Conservation (phyloP, 2,113 vertebrate species). For the Leptocoma aspasia region DNA sequence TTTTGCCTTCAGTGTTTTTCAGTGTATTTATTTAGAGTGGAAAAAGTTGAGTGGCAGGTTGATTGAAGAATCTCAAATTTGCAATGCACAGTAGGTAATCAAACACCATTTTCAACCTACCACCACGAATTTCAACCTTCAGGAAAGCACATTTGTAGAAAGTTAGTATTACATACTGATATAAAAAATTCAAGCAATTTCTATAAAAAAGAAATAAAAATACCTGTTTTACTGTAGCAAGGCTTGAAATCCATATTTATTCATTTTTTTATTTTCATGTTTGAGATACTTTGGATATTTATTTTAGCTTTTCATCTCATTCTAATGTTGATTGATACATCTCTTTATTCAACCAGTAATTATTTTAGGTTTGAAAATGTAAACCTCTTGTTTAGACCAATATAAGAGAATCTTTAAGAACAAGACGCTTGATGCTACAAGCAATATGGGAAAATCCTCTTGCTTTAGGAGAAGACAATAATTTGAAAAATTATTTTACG, state of each 20-base stretch:
- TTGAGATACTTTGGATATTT: neutral
- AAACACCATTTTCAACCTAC: neutral
- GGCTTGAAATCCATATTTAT: neutral
- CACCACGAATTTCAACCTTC: neutral
- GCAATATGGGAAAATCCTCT: neutral
- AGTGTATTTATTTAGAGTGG: neutral
- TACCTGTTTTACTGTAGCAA: neutral
- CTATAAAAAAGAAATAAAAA: neutral
- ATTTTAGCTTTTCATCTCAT: neutral
- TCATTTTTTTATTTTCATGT: neutral
- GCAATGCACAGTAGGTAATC: neutral
- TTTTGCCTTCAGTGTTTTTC: neutral
- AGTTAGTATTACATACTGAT: neutral
- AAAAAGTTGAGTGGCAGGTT: neutral
- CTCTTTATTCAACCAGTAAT: neutral
- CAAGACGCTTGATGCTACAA: fast-evolving
- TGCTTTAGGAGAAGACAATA: neutral
- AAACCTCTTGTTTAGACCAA: neutral
- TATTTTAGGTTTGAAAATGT: neutral
- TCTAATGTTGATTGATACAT: neutral
- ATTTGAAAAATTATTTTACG: neutral
- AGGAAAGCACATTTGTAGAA: neutral
- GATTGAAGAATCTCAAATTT: neutral
- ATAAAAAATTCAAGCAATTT: neutral
- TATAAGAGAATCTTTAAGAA: neutral